Conservation (phyloP, 2,888 invertebrate species). For the Cephus runcator region DNA sequence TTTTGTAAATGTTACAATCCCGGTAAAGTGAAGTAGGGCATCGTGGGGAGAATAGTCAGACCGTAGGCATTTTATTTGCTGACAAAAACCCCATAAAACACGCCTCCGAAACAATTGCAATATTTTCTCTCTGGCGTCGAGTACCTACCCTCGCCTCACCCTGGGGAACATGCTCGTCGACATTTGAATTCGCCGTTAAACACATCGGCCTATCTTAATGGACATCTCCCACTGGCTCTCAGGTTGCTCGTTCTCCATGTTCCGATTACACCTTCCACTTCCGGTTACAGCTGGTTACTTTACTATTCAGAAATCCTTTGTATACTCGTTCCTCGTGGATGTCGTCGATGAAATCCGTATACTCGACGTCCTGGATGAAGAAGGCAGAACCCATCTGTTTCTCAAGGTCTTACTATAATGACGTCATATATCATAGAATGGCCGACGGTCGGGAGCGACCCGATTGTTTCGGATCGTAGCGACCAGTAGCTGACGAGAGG, state of each 20-base stretch:
- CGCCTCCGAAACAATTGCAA: slow-evolving; percentile 34
- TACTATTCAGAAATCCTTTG: too few relatives aligned
- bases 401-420: slow-evolving; percentile 23
- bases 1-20: too few relatives aligned
- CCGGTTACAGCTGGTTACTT: too few relatives aligned
- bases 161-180: slow-evolving; percentile 31
- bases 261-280: too few relatives aligned
- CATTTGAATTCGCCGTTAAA: slow-evolving; percentile 53
- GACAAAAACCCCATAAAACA: slow-evolving; percentile 38
- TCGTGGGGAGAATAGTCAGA: too few relatives aligned
- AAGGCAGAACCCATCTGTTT: slow-evolving; percentile 17
- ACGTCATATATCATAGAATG: slow-evolving; percentile 22
- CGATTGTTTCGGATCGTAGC: slow-evolving; percentile 23
- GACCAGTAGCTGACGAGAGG: slow-evolving; percentile 18
- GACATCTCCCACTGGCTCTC: slow-evolving; percentile 45
- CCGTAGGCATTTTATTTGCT: slow-evolving; percentile 36
- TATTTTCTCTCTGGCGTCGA: slow-evolving; percentile 30
- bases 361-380: neutral
- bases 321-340: too few relatives aligned
- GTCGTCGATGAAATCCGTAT: too few relatives aligned
- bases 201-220: slow-evolving; percentile 52
- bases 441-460: slow-evolving; percentile 13
- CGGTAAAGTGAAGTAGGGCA: too few relatives aligned
- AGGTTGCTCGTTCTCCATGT: neutral
- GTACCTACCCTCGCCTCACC: slow-evolving; percentile 4